Percentiles rank a stretch among this genome's conserved stretches.
These are phyloP conservation scores for Drosophila asahinai DNA, from an alignment of 1,140 invertebrate genomes.

Conservation along the genomic window DNA sequence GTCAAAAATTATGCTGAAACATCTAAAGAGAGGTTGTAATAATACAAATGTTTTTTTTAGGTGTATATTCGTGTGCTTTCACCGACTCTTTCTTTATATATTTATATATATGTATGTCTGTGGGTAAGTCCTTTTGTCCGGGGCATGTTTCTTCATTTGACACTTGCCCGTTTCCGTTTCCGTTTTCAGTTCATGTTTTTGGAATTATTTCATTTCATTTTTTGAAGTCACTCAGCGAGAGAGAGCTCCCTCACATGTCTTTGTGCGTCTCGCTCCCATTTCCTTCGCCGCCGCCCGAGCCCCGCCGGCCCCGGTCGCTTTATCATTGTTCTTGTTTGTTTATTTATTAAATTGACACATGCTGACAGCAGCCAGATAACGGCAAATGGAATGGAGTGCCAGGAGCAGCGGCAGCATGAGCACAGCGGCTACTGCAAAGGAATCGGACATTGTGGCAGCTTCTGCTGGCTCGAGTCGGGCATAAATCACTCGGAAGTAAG, in stretches of 20 bases:
- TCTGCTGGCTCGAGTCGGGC: conserved; percentile 42
- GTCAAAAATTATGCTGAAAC: no score
- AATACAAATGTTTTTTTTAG: background rate
- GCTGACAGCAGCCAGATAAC: conserved; percentile 70
- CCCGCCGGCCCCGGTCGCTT: conserved; percentile 40
- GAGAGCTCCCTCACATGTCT: conserved; percentile 28
- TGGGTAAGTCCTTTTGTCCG: conserved; percentile 48
- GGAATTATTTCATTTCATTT: conserved; percentile 82
- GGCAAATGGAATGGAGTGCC: conserved; percentile 52
- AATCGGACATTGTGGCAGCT: conserved; percentile 40
- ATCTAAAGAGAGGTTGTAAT: background rate
- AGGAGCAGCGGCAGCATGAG: conserved; percentile 14
- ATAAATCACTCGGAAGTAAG: conserved; percentile 73
- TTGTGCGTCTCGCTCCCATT: conserved; percentile 8
- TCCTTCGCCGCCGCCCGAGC: conserved; percentile 2
- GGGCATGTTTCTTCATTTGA: conserved; percentile 72
- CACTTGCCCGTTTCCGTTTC: conserved; percentile 79
- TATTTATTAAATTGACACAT: conserved; percentile 81
- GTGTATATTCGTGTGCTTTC: conserved; percentile 23
- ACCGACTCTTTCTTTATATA: background rate
- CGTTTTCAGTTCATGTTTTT: conserved; percentile 82
- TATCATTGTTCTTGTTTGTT: conserved; percentile 74
- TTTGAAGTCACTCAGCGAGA: conserved; percentile 59
- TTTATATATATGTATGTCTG: background rate
- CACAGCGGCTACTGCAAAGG: conserved; percentile 28